Conservation (phyloP, 2,113 vertebrate genomes). For the Sylvilagus bachmani region DNA sequence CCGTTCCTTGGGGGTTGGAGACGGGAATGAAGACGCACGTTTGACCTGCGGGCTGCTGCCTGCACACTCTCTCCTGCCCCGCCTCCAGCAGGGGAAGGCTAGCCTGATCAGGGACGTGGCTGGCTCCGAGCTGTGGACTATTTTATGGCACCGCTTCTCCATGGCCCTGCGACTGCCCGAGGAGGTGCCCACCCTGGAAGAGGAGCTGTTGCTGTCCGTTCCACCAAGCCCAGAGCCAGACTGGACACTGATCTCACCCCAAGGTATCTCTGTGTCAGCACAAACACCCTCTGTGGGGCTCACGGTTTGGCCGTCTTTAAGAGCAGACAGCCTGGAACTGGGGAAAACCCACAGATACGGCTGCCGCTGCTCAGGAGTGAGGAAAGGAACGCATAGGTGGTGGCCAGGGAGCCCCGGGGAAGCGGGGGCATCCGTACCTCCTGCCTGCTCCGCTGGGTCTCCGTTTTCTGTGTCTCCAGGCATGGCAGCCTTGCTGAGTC, state of each 20-base stretch:
- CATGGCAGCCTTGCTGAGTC: slow-evolving; percentile 85
- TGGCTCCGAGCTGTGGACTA: slow-evolving; percentile 85
- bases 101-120: slow-evolving; percentile 74
- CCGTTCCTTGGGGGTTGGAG: neutral
- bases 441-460: slow-evolving; percentile 5
- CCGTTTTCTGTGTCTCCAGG: slow-evolving; percentile 79
- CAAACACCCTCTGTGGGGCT: neutral
- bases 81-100: slow-evolving; percentile 70
- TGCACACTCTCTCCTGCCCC: neutral
- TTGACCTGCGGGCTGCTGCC: neutral
- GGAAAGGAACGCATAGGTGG: neutral
- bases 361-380: neutral
- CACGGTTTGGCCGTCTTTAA: neutral
- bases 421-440: neutral
- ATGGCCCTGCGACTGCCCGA: slow-evolving; percentile 75
- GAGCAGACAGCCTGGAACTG: neutral
- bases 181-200: slow-evolving; percentile 64
- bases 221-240: slow-evolving; percentile 80
- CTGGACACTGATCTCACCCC: slow-evolving; percentile 90
- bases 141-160: slow-evolving; percentile 87
- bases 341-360: neutral
- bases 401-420: neutral
- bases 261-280: slow-evolving; percentile 83
- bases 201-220: slow-evolving; percentile 42
- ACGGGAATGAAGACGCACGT: neutral